Percentiles rank a stretch among this genome's conserved stretches.
phyloP scores from a whole-genome alignment of 2,797 vertebrate species.

The Prunella strophiata region DNA sequence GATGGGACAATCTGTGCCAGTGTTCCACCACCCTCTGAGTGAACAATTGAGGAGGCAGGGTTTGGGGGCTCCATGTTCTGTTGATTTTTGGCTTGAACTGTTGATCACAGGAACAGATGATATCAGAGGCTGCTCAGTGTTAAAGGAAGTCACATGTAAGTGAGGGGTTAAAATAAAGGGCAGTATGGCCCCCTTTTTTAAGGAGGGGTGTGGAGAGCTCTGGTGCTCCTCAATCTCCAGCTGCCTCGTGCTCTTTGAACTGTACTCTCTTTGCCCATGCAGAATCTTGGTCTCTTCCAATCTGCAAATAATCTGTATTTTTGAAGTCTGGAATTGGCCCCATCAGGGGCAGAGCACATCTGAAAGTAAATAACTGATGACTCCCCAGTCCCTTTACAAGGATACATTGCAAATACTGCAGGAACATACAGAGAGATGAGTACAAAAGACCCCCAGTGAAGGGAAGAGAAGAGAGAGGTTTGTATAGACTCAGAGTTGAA shows the following conservation, averaged over 20 bases:
- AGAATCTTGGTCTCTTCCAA: neutral
- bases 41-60: neutral
- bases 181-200: neutral
- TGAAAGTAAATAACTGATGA: neutral
- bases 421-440: neutral
- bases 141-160: neutral
- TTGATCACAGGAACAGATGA: neutral
- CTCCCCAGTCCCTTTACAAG: neutral
- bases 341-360: neutral
- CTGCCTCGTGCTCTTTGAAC: neutral
- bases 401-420: neutral
- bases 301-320: neutral
- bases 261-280: neutral
- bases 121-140: neutral
- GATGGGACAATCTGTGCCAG: neutral
- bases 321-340: neutral
- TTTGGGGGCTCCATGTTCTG: neutral
- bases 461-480: neutral
- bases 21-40: neutral
- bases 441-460: neutral
- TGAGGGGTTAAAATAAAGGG: neutral
- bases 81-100: neutral
- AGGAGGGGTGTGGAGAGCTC: fast-evolving
- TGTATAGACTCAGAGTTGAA: neutral
- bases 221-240: neutral